These are phyloP conservation scores for Chloebia gouldiae DNA, from an alignment of 2,113 vertebrate species.

Conservation along the genomic window DNA sequence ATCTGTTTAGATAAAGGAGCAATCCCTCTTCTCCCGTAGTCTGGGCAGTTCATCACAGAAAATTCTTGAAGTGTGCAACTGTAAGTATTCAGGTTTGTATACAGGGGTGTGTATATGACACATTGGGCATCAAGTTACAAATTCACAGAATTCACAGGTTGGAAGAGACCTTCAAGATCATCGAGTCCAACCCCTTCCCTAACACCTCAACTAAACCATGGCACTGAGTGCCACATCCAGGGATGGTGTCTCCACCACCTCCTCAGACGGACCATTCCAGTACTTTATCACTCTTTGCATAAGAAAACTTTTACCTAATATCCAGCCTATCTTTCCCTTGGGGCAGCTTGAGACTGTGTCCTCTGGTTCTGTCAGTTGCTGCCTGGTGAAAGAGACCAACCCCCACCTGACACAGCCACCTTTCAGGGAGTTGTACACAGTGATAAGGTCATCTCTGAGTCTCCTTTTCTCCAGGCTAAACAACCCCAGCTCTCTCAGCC, in stretches of 20 bases:
- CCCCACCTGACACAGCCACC: background rate
- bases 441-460: background rate
- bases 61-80: background rate
- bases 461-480: background rate
- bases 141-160: background rate
- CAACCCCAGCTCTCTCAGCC: background rate
- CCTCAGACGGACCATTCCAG: background rate
- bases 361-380: background rate
- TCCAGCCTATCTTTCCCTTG: background rate
- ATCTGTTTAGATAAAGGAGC: background rate
- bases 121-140: background rate
- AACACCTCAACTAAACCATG: background rate
- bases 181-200: background rate
- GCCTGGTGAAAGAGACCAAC: background rate
- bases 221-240: background rate
- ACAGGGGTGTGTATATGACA: fast-evolving
- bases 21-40: background rate
- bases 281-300: background rate
- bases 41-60: background rate
- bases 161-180: background rate
- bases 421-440: background rate
- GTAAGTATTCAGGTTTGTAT: background rate
- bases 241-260: background rate
- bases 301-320: background rate
- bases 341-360: background rate